phyloP scores from a whole-genome alignment of 2,797 vertebrate genomes.

The Microctenopoma stevenorrisi region DNA sequence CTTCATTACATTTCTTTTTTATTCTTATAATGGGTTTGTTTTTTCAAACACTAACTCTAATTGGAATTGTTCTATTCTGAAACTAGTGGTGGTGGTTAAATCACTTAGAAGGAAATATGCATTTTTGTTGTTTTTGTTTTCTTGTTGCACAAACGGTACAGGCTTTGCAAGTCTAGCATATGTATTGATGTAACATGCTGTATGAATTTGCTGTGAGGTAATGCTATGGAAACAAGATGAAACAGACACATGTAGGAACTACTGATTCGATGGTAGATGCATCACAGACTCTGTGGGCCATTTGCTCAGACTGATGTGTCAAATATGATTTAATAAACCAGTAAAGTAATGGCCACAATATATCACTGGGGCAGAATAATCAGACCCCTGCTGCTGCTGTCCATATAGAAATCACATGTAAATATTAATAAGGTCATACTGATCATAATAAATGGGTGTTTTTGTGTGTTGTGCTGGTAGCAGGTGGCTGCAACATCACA shows the following conservation, averaged over 20 bases:
- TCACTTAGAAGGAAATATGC: conserved; percentile 3
- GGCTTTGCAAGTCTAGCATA: neutral
- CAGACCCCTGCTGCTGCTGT: conserved; percentile 21
- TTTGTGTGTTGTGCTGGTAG: conserved; percentile 35
- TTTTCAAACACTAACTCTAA: conserved; percentile 9
- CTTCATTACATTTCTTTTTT: neutral
- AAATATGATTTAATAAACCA: conserved; percentile 68
- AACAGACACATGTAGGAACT: conserved; percentile 21
- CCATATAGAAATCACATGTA: conserved; percentile 36
- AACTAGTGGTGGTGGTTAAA: conserved; percentile 8
- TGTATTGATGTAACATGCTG: neutral
- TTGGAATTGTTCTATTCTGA: conserved; percentile 4
- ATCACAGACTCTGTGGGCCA: conserved; percentile 29
- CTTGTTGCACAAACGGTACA: neutral
- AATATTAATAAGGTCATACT: conserved; percentile 46
- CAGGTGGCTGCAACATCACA: conserved; percentile 60
- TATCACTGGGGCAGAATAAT: conserved; percentile 38
- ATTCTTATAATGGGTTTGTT: conserved; percentile 17
- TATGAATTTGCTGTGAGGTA: neutral
- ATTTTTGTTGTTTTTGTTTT: neutral
- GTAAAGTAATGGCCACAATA: conserved; percentile 41
- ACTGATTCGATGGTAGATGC: conserved; percentile 44
- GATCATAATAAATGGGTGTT: conserved; percentile 65
- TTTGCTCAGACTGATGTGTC: conserved; percentile 64
- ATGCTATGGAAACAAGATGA: conserved; percentile 22